Percentiles rank a stretch among this genome's conserved stretches.
Evolutionary conservation across 2,888 invertebrate genomes (phyloP).

Genomic region (Brenthis ino): DNA sequence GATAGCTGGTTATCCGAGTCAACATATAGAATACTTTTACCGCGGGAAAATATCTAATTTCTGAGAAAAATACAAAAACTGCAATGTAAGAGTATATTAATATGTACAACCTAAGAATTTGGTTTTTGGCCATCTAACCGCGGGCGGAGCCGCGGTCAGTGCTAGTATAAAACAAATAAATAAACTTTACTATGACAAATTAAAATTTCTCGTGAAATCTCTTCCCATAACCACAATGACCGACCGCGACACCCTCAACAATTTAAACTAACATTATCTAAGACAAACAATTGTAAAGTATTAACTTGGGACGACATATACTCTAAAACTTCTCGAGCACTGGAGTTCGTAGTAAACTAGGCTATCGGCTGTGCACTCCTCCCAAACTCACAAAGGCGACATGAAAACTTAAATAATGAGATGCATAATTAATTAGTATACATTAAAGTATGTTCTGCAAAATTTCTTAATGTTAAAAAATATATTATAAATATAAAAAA

Average conservation of each 20-base stretch:
- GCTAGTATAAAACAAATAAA: too few relatives aligned
- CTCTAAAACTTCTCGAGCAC: conserved; percentile 59
- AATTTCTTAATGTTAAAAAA: too few relatives aligned
- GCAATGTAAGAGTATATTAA: too few relatives aligned
- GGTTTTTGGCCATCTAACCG: too few relatives aligned
- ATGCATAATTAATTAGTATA: conserved; percentile 74
- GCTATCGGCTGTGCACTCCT: conserved; percentile 67
- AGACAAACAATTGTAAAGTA: conserved; percentile 40
- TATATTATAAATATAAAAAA: too few relatives aligned
- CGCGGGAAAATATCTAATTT: too few relatives aligned
- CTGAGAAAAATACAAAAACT: too few relatives aligned
- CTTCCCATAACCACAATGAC: background rate
- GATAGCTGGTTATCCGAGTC: too few relatives aligned
- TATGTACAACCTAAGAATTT: too few relatives aligned
- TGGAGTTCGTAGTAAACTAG: conserved; percentile 62
- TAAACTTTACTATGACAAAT: too few relatives aligned
- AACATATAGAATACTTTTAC: too few relatives aligned
- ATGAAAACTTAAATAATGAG: conserved; percentile 75
- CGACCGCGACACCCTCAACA: conserved; percentile 26
- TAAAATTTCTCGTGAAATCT: background rate
- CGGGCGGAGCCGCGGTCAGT: too few relatives aligned
- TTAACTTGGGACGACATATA: conserved; percentile 53
- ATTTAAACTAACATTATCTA: conserved; percentile 38
- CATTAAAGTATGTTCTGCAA: conserved; percentile 33
- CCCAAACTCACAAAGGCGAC: conserved; percentile 66